Evolutionary conservation across 2,113 vertebrate genomes (phyloP), one percentile per base, ranked within the genome.

Genomic region (Ardeotis arabs): DNA sequence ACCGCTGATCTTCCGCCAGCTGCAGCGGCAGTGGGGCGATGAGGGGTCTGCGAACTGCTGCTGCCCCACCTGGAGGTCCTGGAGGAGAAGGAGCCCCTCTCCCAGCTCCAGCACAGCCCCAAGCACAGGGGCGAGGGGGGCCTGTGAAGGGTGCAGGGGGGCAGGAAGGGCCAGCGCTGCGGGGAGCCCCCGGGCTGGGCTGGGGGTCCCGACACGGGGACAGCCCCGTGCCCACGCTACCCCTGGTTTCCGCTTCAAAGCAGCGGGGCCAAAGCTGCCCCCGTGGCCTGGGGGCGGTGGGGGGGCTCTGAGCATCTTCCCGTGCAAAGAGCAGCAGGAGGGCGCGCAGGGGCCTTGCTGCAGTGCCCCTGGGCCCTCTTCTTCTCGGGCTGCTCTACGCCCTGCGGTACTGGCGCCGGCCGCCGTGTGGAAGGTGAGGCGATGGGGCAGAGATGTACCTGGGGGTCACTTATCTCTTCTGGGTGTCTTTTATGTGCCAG

Each of bases 301-400:
- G 7, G 14, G 5, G 7, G 49, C 53, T 69, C 23, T 12, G 73
- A 35, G 33, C 59, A 25, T 17, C 50, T 49, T 76, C 33, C 29
- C 20, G 28, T 37, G 33, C 31, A 16, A n/a, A 50, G 37, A 39
- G 62, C 28, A 62, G 59, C 58, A 37, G 59, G 74, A 50, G 29
- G 47, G 9, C 44, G 64, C 4, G 3, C 0, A 8, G 11, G 14
- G 37, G 50, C 31, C 29, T 59, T 19, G 23, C 20, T 16, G 66
- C 79, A 75, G 82, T 68, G 53, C 20, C 31, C 8, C 64, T 0
- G 1, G 75, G 47, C 44, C 24, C 31, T 77, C 78, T 59, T 73
- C 63, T 98, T 80, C 93, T 47, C 95, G 98, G 98, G 95, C 96
- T 99, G 81, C 97, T 99, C 55, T 98, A 99, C 91, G 97, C 93